A percentile compares a stretch with the other conserved stretches of the same genome.
These are phyloP conservation scores for Epinephelus awoara DNA, from an alignment of 2,797 vertebrate genomes.

Conservation along the genomic window DNA sequence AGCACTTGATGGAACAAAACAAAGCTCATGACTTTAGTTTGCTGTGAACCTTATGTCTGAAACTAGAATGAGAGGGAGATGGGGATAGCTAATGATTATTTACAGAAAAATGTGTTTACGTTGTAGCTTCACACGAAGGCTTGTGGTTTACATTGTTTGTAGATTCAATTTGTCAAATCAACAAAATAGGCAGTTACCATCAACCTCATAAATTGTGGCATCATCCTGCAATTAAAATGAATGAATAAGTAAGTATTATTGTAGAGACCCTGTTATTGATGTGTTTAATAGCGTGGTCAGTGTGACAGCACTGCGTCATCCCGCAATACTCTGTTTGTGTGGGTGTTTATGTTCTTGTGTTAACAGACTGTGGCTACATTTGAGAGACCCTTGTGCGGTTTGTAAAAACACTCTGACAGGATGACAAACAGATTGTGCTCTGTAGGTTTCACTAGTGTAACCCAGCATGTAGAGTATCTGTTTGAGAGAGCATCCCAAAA, in stretches of 20 bases:
- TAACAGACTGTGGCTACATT: background rate
- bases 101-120: slow-evolving; percentile 12
- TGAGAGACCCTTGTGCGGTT: background rate
- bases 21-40: background rate
- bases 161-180: slow-evolving; percentile 1
- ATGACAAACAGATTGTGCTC: background rate
- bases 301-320: background rate
- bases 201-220: background rate
- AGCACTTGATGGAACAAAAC: background rate
- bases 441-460: no score
- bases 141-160: slow-evolving; percentile 9
- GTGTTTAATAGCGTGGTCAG: slow-evolving; percentile 18
- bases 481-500: background rate
- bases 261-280: slow-evolving; percentile 13
- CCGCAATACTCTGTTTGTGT: slow-evolving; percentile 6
- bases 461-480: background rate
- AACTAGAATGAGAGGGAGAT: background rate
- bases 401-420: background rate
- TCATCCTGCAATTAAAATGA: slow-evolving; percentile 28
- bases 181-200: background rate
- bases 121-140: background rate
- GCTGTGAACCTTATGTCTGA: background rate
- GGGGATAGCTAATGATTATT: background rate
- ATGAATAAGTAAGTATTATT: slow-evolving; percentile 1
- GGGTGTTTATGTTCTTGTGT: background rate